phyloP scores from a whole-genome alignment of 2,797 vertebrate species.

The Hemibagrus guttatus region DNA sequence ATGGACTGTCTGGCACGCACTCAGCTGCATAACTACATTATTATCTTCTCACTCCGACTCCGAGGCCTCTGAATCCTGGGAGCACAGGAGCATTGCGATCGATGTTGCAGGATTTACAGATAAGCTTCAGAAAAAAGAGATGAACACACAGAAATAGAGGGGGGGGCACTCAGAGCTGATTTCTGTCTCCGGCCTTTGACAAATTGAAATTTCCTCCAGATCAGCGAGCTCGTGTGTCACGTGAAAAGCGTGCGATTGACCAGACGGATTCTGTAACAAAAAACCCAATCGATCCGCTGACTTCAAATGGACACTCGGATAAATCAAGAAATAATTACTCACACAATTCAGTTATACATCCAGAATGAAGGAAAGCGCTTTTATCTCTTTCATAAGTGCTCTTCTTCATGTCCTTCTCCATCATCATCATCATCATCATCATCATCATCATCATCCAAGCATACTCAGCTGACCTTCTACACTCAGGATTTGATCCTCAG shows the following conservation, averaged over 20 bases:
- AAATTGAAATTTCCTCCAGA: neutral
- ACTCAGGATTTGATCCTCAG: neutral
- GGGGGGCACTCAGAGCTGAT: neutral
- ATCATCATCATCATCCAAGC: neutral
- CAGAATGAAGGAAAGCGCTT: neutral
- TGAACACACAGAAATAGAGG: neutral
- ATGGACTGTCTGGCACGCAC: conserved; percentile 5
- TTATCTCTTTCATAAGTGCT: neutral
- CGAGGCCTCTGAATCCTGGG: neutral
- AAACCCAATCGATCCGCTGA: neutral
- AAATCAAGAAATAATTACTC: neutral
- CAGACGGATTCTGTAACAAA: neutral
- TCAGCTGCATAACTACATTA: neutral
- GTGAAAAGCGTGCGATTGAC: neutral
- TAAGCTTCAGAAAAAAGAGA: neutral
- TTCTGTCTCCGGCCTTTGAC: neutral
- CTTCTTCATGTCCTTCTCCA: neutral
- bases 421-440: neutral
- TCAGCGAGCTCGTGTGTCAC: neutral
- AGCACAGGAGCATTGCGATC: neutral
- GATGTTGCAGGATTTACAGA: neutral
- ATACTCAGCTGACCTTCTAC: neutral
- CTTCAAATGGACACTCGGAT: neutral
- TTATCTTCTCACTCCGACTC: neutral
- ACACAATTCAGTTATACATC: neutral